Evolutionary conservation across 2,113 vertebrate genomes (phyloP), one percentile per base, ranked within the genome.

Genomic region (Rhinogobius similis): DNA sequence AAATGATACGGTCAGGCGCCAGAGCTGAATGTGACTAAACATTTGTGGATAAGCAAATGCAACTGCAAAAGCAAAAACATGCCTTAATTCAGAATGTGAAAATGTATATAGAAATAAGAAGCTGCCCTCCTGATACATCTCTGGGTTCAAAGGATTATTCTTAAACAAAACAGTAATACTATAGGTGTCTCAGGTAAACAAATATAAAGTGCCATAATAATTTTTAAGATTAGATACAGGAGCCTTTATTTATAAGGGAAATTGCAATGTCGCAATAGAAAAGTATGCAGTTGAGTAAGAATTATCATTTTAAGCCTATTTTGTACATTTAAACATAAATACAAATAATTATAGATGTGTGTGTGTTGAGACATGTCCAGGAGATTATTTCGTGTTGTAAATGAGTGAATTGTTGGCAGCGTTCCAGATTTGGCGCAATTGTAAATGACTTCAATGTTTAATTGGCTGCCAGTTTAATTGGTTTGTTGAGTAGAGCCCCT

Each of bases 371-470:
- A 11, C 9, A n/a, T 50, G 1, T 50, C 2, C 1, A 38, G 58
- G 18, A 32, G 16, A 59, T 27, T 32, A 32, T 46, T 18, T 46
- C 9, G 3, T 36, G 9, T 36, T 36, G 5, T 59, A 59, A 20
- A 11, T 20, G 5, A 32, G 29, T 18, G 29, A n/a, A 3, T 12
- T 20, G 18, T n/a, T 61, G 58, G 29, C 18, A 61, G 38, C 10
- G 18, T 61, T 61, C 58, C 58, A 61, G 20, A 20, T 38, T 10
- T 38, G 18, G 29, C 16, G 10, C 29, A 61, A 18, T 36, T 29
- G 55, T 58, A 58, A 58, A 61, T 36, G 20, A 61, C 29, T 61
- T 61, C 16, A 32, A 27, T 32, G 26, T 32, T 59, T 59, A 59
- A 20, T 59, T 29, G 13, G 16, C 18, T 18, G 24, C 24, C 55